Base-by-base conservation (phyloP, 2,888 invertebrate genomes). In the Metellina segmentata region DNA sequence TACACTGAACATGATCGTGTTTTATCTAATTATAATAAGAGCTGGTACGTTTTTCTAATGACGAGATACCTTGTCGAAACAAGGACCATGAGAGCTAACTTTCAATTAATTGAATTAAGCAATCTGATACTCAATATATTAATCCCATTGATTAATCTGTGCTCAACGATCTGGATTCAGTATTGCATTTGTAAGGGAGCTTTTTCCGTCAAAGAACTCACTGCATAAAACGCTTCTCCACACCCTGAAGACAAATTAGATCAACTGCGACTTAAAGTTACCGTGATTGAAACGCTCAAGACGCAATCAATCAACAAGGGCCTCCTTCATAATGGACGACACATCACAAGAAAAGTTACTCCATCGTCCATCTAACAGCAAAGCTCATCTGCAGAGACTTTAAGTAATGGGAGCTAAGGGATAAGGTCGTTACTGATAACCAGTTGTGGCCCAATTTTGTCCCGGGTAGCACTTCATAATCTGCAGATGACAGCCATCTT, bases 401-500 rank as follows among this genome's bases (percentile, higher is more conserved):
- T 48, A 75, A 53, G 61, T 85, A 74, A 85, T 53, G 74, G 61
- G 7, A 20, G 34, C 53, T 75, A 75, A 75, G 48, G 74, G 53
- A 53, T 52, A 51, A 34, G 53, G 34, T 74, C 74, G 74, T 85
- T 85, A 85, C 75, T 34, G 85, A 85, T 85, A 85, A 85, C 75
- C 75, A 74, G 85, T 85, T 75, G 34, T 53, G 85, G 20, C 75
- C 85, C 79, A 61, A 77, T 34, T 85, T 85, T 74, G 85, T 53
- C 74, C 74, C 53, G 11, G 85, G 72, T 53, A 52, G 52, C 85
- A 61, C 85, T 75, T 53, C 85, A 61, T 85, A 74, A 75, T 85
- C 85, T 85, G 85, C 75, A 74, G 85, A 61, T 85, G 85, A 85
- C 85, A 85, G 75, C 52, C 74, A 75, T 74, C 85, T 85, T 85